Conservation (phyloP, 1,140 invertebrate genomes). For the Aradophagus sp. region DNA sequence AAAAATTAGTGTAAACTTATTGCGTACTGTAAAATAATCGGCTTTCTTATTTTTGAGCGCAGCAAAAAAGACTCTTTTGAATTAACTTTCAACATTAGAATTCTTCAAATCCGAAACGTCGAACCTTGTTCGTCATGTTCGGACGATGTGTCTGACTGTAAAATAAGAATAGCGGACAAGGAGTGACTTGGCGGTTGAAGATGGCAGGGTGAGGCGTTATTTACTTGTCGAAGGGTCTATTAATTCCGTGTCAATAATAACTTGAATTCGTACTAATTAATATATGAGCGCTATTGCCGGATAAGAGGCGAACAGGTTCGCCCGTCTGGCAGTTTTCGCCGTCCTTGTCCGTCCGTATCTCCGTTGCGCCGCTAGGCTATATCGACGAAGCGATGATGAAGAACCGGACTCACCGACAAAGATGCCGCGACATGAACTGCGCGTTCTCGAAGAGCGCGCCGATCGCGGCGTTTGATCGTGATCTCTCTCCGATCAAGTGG, state of each 20-base stretch:
- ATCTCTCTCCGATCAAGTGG: slow-evolving; percentile 50
- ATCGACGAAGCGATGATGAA: slow-evolving; percentile 69
- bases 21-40: too few relatives aligned
- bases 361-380: slow-evolving; percentile 36
- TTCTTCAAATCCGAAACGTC: too few relatives aligned
- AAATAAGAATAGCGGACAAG: too few relatives aligned
- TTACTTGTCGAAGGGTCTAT: slow-evolving; percentile 67
- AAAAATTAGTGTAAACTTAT: too few relatives aligned
- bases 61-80: too few relatives aligned
- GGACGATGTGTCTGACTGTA: too few relatives aligned
- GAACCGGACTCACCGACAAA: slow-evolving; percentile 68
- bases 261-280: slow-evolving; percentile 69
- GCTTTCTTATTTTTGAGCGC: too few relatives aligned
- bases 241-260: slow-evolving; percentile 69
- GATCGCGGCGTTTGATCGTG: slow-evolving; percentile 47
- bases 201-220: slow-evolving; percentile 54
- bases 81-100: too few relatives aligned
- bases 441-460: slow-evolving; percentile 53
- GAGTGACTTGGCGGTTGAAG: slow-evolving; percentile 10
- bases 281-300: slow-evolving; percentile 66
- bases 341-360: slow-evolving; percentile 9
- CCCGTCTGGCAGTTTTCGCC: slow-evolving; percentile 47
- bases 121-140: too few relatives aligned
- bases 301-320: slow-evolving; percentile 65
- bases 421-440: slow-evolving; percentile 68